phyloP scores from a whole-genome alignment of 1,140 invertebrate species.

The Coboldia fuscipes region DNA sequence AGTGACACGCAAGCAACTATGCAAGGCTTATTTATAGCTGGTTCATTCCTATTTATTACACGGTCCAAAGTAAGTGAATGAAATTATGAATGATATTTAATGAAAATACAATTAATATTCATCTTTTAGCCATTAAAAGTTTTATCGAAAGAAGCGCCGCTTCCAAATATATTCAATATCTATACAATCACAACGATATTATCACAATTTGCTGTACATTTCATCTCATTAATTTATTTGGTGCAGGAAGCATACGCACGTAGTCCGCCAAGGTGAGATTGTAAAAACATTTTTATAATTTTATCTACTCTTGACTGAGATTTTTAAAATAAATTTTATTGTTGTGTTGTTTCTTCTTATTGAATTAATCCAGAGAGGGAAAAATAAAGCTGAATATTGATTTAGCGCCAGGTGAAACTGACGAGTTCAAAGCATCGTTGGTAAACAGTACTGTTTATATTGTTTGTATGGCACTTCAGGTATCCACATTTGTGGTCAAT shows the following conservation, averaged over 20 bases:
- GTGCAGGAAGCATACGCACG: constrained; percentile 53
- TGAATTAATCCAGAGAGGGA: constrained; percentile 27
- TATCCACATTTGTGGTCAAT: constrained; percentile 97
- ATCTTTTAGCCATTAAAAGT: constrained; percentile 68
- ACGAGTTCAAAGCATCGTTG: constrained; percentile 78
- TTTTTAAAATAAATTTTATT: constrained; percentile 4
- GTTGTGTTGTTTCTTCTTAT: too few relatives aligned
- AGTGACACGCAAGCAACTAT: constrained; percentile 94
- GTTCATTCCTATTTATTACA: constrained; percentile 96
- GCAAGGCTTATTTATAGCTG: constrained; percentile 81
- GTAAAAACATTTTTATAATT: too few relatives aligned
- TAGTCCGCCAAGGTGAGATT: constrained; percentile 42
- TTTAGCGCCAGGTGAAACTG: constrained; percentile 41
- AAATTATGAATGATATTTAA: neutral
- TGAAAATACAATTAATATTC: constrained; percentile 7
- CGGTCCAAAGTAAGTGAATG: constrained; percentile 63
- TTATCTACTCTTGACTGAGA: too few relatives aligned
- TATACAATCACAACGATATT: constrained; percentile 94
- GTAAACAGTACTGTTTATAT: constrained; percentile 97
- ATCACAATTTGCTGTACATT: constrained; percentile 89
- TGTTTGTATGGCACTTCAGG: constrained; percentile 90
- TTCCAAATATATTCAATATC: constrained; percentile 97
- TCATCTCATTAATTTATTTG: constrained; percentile 74
- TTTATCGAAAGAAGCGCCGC: constrained; percentile 78
- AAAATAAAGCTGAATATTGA: constrained; percentile 33